Conservation (phyloP, 2,888 invertebrate species). For the Epirrhoe tristata region DNA sequence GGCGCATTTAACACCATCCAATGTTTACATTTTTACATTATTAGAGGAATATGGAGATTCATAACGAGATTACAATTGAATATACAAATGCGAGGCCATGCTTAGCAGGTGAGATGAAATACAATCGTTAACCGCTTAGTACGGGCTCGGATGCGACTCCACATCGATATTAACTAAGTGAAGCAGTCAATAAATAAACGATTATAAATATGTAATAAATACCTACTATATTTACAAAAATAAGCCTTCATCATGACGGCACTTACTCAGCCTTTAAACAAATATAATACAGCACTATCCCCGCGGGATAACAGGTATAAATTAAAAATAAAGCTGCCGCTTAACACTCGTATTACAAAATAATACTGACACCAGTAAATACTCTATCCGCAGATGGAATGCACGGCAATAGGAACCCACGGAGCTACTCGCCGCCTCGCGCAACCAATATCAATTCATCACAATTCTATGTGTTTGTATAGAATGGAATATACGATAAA, state of each 20-base stretch:
- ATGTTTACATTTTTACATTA: slow-evolving; percentile 77
- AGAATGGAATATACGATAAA: slow-evolving; percentile 76
- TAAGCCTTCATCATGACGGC: slow-evolving; percentile 75
- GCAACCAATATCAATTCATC: slow-evolving; percentile 71
- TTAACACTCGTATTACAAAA: slow-evolving; percentile 83
- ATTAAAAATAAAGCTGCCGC: slow-evolving; percentile 85
- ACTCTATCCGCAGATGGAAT: slow-evolving; percentile 81
- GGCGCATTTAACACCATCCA: slow-evolving; percentile 77
- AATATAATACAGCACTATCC: slow-evolving; percentile 85
- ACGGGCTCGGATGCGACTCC: slow-evolving; percentile 69
- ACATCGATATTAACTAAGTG: slow-evolving; percentile 80
- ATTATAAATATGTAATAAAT: slow-evolving; percentile 87
- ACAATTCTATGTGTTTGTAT: slow-evolving; percentile 74
- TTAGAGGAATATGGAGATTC: slow-evolving; percentile 75
- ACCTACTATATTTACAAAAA: slow-evolving; percentile 86
- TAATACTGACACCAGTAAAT: slow-evolving; percentile 85
- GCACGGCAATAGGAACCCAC: slow-evolving; percentile 72
- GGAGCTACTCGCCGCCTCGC: slow-evolving; percentile 70
- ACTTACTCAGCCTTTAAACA: slow-evolving; percentile 80
- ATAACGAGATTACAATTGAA: slow-evolving; percentile 80
- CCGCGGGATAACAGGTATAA: slow-evolving; percentile 82
- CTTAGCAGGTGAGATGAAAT: slow-evolving; percentile 80
- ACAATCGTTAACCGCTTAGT: slow-evolving; percentile 77
- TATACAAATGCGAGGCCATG: slow-evolving; percentile 78
- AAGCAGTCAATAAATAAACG: slow-evolving; percentile 86